Base-by-base conservation (phyloP, 1,140 invertebrate genomes). In the Elysia chlorotica region DNA sequence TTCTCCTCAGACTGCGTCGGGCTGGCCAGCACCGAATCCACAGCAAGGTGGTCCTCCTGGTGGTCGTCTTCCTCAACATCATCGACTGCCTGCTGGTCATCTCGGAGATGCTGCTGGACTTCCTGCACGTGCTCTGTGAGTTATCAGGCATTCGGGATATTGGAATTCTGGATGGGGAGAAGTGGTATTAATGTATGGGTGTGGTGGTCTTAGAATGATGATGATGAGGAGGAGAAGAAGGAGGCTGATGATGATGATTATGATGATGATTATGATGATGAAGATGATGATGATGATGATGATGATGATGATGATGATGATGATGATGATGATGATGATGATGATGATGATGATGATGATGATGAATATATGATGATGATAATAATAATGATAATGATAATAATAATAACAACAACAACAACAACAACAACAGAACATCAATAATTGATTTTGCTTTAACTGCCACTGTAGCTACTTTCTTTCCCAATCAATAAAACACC, bases 81-180 rank as follows among this genome's bases (percentile, higher is more conserved):
- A 38, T 82, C 37, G 81, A 82, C 68, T 79, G 77, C 65, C 57
- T 79, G 14, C 71, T 82, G 4, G 79, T 82, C 23, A 72, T 82
- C 17, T 76, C 75, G 1, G 81, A 80, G 53, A 78, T 82, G 19
- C 78, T 77, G 30, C 66, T 81, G 30, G 81, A 82, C 69, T 80
- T 82, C 57, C 75, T 79, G 41, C 76, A 79, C 54, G 74, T 82
- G 21, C 73, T 71, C 57, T 28, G 80, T 82, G 57, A 75, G 80
- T 79, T 31, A 10, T n/a, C 0, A 6, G 5, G 6, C n/a, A 17
- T 65, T 65, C 6, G 23, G 4, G 25, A 33, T 25, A 33, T 23
- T 25, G 23, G 17, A 21, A n/a, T n/a, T n/a, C n/a, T n/a, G n/a
- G n/a, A n/a, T n/a, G n/a, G n/a, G n/a, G n/a, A n/a, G n/a, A n/a